Percentiles rank a stretch among this genome's conserved stretches.
phyloP scores from a whole-genome alignment of 2,888 invertebrate genomes.

The Lasioglossum pauxillum region DNA sequence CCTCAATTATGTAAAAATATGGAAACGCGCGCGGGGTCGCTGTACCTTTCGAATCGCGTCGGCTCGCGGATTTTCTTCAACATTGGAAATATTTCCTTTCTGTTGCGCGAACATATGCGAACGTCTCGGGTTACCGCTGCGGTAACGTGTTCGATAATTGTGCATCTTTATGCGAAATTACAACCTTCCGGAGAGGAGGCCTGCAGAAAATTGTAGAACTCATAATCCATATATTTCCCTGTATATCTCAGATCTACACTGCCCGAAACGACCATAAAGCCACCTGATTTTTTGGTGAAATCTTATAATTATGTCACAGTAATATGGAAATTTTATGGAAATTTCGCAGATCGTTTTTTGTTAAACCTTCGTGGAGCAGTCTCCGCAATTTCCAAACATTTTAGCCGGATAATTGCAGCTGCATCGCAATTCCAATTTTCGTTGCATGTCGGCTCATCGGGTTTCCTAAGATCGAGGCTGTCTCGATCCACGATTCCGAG shows the following conservation, averaged over 20 bases:
- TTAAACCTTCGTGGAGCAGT: no score
- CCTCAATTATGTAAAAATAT: conserved; percentile 45
- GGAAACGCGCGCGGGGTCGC: not conserved
- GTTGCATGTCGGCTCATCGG: not conserved
- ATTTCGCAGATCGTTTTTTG: no score
- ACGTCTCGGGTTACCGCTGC: not conserved
- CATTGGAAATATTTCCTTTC: not conserved
- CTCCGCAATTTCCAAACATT: not conserved
- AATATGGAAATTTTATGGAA: no score
- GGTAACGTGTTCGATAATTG: not conserved
- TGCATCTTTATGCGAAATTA: not conserved
- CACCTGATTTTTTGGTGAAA: no score
- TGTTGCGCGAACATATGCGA: not conserved
- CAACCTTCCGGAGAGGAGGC: not conserved
- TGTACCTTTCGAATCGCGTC: not conserved
- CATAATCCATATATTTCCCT: no score
- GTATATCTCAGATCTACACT: no score
- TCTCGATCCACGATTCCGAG: not conserved
- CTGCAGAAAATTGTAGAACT: no score
- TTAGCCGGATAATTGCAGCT: not conserved
- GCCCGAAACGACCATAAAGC: no score
- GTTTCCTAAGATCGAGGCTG: not conserved
- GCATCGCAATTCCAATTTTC: not conserved
- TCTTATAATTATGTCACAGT: no score
- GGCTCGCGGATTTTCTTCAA: not conserved